Evolutionary conservation across 2,113 vertebrate genomes (phyloP), one percentile per base, ranked within the genome.

Genomic region (Bungarus multicinctus): DNA sequence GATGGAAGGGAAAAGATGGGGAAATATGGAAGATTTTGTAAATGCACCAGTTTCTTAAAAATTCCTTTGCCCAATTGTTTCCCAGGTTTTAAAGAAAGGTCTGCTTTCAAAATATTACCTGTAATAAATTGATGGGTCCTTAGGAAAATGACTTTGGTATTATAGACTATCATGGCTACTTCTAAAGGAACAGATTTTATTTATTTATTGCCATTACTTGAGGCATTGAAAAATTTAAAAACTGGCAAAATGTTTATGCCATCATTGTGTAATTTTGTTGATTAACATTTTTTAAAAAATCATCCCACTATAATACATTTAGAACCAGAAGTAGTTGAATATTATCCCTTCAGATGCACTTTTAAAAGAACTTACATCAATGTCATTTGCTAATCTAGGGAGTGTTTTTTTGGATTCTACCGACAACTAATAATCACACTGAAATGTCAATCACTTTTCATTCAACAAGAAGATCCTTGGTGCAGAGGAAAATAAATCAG

Each of bases 401-500:
- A 88, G 30, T 55, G 11, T 27, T 64, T 90, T 43, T 85, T n/a
- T 90, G 91, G 89, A 43, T 81, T 53, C 55, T 58, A 53, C 53
- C 69, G 47, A 43, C 45, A 18, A n/a, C 43, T 50, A 53, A 87
- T 87, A 52, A 88, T 54, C 50, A 23, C 91, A 91, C 25, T 81
- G 87, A 90, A 0, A 45, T 94, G 54, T 86, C 92, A 58, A 30
- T n/a, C 90, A 50, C 69, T 94, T 91, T 60, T 85, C 92, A 87
- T 81, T 89, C 60, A 94, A 88, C 74, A 90, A 86, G 87, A 88
- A 85, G 81, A 87, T 95, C 86, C 89, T 93, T 91, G 54, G 94
- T 86, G 92, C 81, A 52, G 74, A 95, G 95, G 94, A 93, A 91
- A 94, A 52, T 91, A 95, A 89, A 18, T 55, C 60, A 91, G 81